Percentiles rank a stretch among this genome's conserved stretches.
phyloP scores from a whole-genome alignment of 2,797 vertebrate species.

The Rhadinocentrus ornatus region DNA sequence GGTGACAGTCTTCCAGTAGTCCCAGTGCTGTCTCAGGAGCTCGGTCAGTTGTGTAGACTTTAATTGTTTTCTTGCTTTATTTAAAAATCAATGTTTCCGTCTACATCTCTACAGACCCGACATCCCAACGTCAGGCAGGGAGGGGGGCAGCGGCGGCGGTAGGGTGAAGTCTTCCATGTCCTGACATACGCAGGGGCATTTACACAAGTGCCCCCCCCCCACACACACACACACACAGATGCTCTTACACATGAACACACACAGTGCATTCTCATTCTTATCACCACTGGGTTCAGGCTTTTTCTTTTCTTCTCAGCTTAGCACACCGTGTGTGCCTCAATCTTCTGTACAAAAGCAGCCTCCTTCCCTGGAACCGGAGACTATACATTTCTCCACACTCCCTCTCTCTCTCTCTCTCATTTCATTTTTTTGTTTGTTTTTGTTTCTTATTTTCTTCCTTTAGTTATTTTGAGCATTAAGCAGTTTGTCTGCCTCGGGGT shows the following conservation, averaged over 20 bases:
- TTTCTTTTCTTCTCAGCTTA: slow-evolving; percentile 61
- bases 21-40: slow-evolving; percentile 32
- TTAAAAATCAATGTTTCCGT: slow-evolving; percentile 74
- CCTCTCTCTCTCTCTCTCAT: slow-evolving; percentile 7
- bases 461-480: slow-evolving; percentile 78
- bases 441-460: slow-evolving; percentile 27
- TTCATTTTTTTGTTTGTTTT: slow-evolving; percentile 4
- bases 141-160: slow-evolving; percentile 46
- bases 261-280: slow-evolving; percentile 66
- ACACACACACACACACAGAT: slow-evolving; percentile 22
- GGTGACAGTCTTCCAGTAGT: slow-evolving; percentile 47
- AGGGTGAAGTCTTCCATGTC: slow-evolving; percentile 69
- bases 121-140: slow-evolving; percentile 37
- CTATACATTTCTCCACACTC: slow-evolving; percentile 53
- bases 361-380: slow-evolving; percentile 72
- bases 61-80: slow-evolving; percentile 67
- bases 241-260: slow-evolving; percentile 39
- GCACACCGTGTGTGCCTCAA: slow-evolving; percentile 47
- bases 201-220: slow-evolving; percentile 45
- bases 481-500: slow-evolving; percentile 94
- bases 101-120: slow-evolving; percentile 70
- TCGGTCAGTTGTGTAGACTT: slow-evolving; percentile 56
- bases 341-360: slow-evolving; percentile 77
- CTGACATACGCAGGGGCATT: slow-evolving; percentile 52
- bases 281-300: slow-evolving; percentile 63